Conservation (phyloP, 2,113 vertebrate species). For the Phasianus colchicus region DNA sequence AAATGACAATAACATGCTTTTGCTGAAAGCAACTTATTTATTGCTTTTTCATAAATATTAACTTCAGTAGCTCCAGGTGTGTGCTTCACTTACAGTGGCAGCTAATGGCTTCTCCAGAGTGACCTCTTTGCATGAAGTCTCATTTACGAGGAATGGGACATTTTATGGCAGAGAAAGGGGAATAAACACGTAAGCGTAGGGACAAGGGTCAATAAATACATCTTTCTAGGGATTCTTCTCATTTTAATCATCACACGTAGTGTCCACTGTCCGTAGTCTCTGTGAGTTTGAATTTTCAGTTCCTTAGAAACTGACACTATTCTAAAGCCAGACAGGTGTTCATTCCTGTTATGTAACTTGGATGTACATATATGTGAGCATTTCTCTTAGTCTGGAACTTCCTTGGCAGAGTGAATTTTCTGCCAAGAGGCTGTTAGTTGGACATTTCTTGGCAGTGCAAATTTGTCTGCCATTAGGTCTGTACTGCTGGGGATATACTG, state of each 20-base stretch:
- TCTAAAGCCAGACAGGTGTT: neutral
- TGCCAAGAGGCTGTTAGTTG: neutral
- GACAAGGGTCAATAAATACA: neutral
- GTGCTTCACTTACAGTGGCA: neutral
- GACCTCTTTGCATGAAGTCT: neutral
- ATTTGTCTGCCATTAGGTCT: slow-evolving; percentile 28
- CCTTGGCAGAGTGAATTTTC: neutral
- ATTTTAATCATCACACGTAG: neutral
- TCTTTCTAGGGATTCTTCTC: neutral
- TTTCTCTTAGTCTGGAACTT: neutral
- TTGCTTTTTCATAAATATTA: neutral
- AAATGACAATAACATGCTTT: neutral
- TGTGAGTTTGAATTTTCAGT: neutral
- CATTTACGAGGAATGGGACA: neutral
- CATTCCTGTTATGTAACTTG: neutral
- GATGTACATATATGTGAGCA: neutral
- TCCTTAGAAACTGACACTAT: neutral
- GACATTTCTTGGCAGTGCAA: neutral
- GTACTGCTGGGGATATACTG: slow-evolving; percentile 35
- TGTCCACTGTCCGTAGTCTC: neutral
- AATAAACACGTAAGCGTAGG: neutral
- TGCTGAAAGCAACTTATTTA: neutral
- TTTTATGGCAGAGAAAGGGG: neutral
- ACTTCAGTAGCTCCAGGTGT: neutral
- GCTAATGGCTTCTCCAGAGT: neutral